These are phyloP conservation scores for Poecilia latipinna DNA, from an alignment of 2,113 vertebrate species.

Conservation along the genomic window DNA sequence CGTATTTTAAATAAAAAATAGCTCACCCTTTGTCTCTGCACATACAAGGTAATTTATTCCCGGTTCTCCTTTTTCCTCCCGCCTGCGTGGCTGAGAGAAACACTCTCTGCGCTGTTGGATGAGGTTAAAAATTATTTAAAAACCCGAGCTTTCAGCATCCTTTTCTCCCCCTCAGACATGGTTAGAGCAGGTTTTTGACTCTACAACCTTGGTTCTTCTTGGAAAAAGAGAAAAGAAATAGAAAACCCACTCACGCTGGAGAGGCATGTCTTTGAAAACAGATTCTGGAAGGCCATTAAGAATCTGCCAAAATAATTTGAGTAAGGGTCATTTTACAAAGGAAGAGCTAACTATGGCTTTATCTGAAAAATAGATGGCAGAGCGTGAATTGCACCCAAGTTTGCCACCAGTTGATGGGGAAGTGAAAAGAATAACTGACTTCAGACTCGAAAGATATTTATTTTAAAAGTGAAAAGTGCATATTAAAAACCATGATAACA, in stretches of 20 bases:
- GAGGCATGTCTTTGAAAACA: too few relatives aligned
- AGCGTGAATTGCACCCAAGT: too few relatives aligned
- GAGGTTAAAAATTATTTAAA: constrained; percentile 31
- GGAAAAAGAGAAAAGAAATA: background rate
- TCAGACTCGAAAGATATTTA: too few relatives aligned
- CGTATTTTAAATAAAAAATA: constrained; percentile 38
- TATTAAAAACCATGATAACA: too few relatives aligned
- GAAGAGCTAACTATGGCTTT: too few relatives aligned
- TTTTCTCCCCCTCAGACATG: background rate
- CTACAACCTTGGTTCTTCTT: background rate
- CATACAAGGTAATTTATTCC: constrained; percentile 43
- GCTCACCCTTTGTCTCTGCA: constrained; percentile 33
- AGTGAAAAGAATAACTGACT: too few relatives aligned
- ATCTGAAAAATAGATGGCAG: too few relatives aligned
- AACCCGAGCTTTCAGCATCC: constrained; percentile 14
- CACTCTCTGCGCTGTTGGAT: constrained; percentile 9
- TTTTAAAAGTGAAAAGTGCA: too few relatives aligned
- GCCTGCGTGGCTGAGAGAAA: constrained; percentile 36
- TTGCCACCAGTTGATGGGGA: too few relatives aligned
- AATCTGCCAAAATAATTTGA: too few relatives aligned
- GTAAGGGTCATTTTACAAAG: too few relatives aligned
- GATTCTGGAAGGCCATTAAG: background rate
- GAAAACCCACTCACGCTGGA: background rate
- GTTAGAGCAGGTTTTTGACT: background rate
- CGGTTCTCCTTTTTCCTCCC: background rate